Percentiles rank a stretch among this genome's conserved stretches.
phyloP scores from a whole-genome alignment of 2,888 invertebrate genomes.

The Pachycephus smyrnensis region DNA sequence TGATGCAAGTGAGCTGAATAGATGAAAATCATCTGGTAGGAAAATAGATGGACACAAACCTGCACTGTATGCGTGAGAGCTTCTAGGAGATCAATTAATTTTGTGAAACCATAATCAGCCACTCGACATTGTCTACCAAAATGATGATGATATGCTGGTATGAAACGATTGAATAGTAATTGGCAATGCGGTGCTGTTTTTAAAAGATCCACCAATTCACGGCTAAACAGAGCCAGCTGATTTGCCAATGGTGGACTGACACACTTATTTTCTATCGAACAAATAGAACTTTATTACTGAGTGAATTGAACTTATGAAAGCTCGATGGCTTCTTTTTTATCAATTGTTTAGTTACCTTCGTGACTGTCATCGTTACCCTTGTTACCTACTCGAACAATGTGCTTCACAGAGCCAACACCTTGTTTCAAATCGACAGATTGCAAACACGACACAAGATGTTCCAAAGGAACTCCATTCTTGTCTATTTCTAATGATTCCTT shows the following conservation, averaged over 20 bases:
- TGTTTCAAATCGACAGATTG: slow-evolving; percentile 76
- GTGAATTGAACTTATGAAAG: slow-evolving; percentile 1
- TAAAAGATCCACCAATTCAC: slow-evolving; percentile 88
- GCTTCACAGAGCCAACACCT: slow-evolving; percentile 70
- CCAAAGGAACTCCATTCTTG: slow-evolving; percentile 85
- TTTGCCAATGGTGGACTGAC: slow-evolving; percentile 77
- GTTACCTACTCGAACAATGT: slow-evolving; percentile 67
- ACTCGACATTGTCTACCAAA: slow-evolving; percentile 96
- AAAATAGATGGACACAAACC: slow-evolving; percentile 66
- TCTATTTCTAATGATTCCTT: slow-evolving; percentile 72
- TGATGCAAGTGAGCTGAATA: background rate
- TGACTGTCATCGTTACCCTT: slow-evolving; percentile 53
- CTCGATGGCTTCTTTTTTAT: background rate
- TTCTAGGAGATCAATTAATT: slow-evolving; percentile 89
- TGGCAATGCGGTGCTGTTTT: slow-evolving; percentile 85
- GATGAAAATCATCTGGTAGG: background rate
- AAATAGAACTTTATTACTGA: slow-evolving; percentile 3
- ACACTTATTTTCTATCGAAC: slow-evolving; percentile 65
- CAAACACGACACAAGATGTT: slow-evolving; percentile 89
- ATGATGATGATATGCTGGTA: slow-evolving; percentile 96
- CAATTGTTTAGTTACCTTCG: slow-evolving; percentile 50
- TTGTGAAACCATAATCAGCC: slow-evolving; percentile 96
- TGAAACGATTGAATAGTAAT: slow-evolving; percentile 86
- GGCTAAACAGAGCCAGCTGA: slow-evolving; percentile 83
- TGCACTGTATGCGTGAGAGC: slow-evolving; percentile 89